phyloP scores from a whole-genome alignment of 1,140 invertebrate species.

The Drosophila baimaii region DNA sequence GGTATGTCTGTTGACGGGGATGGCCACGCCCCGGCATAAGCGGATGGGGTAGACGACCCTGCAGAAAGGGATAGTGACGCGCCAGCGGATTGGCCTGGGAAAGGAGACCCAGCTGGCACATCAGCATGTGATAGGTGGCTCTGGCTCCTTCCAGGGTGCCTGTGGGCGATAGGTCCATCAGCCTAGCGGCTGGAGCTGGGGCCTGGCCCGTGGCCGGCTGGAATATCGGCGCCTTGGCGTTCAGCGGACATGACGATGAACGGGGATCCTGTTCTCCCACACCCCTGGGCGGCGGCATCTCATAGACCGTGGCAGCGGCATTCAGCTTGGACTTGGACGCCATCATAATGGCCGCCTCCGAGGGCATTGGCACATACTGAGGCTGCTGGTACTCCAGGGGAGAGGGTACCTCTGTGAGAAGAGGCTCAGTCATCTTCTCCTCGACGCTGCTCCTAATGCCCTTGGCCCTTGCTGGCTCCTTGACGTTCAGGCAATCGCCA shows the following conservation, averaged over 20 bases:
- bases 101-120: neutral
- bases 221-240: conserved; percentile 52
- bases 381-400: neutral
- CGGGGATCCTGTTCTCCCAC: too few relatives aligned
- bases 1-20: too few relatives aligned
- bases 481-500: conserved; percentile 32
- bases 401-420: neutral
- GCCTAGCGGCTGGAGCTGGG: too few relatives aligned
- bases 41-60: neutral
- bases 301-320: conserved; percentile 21
- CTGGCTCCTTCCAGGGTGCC: neutral
- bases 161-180: too few relatives aligned
- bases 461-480: neutral
- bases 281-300: neutral
- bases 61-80: neutral
- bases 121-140: conserved; percentile 3
- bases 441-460: neutral
- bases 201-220: conserved; percentile 38
- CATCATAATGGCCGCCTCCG: neutral
- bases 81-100: neutral
- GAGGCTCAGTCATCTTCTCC: neutral
- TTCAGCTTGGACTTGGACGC: conserved; percentile 39
- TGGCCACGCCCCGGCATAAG: too few relatives aligned
- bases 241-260: conserved; percentile 36
- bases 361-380: neutral